Conservation (phyloP, 2,888 invertebrate species). For the Prionchulus punctatus region DNA sequence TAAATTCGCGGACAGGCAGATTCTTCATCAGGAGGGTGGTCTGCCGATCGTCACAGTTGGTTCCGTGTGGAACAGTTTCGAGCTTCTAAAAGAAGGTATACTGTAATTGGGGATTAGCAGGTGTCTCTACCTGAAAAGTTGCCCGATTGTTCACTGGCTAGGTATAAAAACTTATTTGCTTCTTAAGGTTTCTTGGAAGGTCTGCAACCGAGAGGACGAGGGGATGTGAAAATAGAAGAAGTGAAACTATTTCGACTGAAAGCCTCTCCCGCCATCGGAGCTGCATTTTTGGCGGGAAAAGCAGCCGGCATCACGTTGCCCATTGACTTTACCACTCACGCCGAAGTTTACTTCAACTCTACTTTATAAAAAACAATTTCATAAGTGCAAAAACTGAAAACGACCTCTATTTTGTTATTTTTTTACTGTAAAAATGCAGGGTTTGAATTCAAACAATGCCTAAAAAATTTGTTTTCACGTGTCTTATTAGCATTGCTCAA, state of each 20-base stretch:
- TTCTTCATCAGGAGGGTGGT: slow-evolving; percentile 43
- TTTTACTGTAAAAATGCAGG: too few relatives aligned
- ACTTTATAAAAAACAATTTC: background rate
- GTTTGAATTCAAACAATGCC: too few relatives aligned
- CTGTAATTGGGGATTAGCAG: background rate
- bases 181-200: slow-evolving; percentile 8
- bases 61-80: slow-evolving; percentile 87
- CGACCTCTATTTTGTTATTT: background rate
- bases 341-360: slow-evolving; percentile 7
- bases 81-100: slow-evolving; percentile 50
- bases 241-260: slow-evolving; percentile 52
- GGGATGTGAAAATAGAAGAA: slow-evolving; percentile 35
- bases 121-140: background rate
- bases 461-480: too few relatives aligned
- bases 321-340: slow-evolving; percentile 39
- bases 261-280: slow-evolving; percentile 63
- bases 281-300: slow-evolving; percentile 65
- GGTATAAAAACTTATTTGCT: background rate
- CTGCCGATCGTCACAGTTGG: slow-evolving; percentile 73
- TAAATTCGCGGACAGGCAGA: slow-evolving; percentile 44
- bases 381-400: too few relatives aligned
- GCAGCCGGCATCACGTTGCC: slow-evolving; percentile 48
- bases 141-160: background rate
- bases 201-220: slow-evolving; percentile 1
- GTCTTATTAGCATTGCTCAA: too few relatives aligned